These are phyloP conservation scores for Atta texana DNA, from an alignment of 1,140 invertebrate genomes.

Conservation along the genomic window DNA sequence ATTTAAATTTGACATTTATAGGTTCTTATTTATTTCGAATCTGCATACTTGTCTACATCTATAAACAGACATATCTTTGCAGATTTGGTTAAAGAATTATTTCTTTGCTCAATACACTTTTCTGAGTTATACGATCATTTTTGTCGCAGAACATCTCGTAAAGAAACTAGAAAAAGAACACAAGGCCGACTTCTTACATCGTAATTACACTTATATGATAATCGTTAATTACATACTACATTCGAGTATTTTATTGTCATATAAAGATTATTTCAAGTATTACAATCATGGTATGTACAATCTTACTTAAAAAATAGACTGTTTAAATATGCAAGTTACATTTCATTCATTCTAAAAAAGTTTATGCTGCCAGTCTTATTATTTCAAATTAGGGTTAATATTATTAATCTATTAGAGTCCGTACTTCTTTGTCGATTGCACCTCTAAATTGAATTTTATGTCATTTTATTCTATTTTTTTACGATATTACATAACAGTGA, in stretches of 20 bases:
- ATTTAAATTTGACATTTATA: slow-evolving; percentile 7
- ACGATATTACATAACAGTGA: background rate
- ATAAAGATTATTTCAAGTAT: background rate
- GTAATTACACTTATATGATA: slow-evolving; percentile 66
- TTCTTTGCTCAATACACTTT: background rate
- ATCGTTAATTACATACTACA: slow-evolving; percentile 42
- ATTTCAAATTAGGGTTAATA: slow-evolving; percentile 9
- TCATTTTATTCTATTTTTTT: background rate
- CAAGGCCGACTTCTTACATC: slow-evolving; percentile 43
- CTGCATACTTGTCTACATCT: background rate
- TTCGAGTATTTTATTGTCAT: slow-evolving; percentile 61
- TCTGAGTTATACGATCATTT: background rate
- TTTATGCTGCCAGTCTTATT: background rate
- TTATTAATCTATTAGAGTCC: background rate
- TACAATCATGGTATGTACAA: background rate
- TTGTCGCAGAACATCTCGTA: background rate
- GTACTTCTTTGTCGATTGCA: background rate
- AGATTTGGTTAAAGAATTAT: background rate
- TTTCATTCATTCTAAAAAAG: slow-evolving; percentile 4
- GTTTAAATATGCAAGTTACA: background rate
- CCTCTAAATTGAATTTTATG: background rate
- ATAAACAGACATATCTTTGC: background rate
- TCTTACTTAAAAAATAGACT: background rate
- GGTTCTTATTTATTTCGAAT: background rate
- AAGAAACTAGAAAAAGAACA: slow-evolving; percentile 5